A percentile compares a stretch with the other conserved stretches of the same genome.
These are phyloP conservation scores for Ophthalmolycus amberensis DNA, from an alignment of 2,113 vertebrate species.

Conservation along the genomic window DNA sequence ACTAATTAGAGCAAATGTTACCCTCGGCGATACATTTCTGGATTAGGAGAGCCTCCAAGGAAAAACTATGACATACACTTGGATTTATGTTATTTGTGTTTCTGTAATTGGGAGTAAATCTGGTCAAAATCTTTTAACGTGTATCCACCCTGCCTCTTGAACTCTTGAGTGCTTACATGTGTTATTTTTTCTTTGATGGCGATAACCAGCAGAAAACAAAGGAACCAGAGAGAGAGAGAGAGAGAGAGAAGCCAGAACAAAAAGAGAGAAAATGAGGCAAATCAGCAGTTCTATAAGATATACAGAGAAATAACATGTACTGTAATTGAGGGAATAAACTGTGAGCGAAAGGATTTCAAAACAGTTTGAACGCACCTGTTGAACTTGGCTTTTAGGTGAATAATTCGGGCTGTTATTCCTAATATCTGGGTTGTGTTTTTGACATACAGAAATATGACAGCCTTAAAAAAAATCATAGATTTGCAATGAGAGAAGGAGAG, in stretches of 20 bases:
- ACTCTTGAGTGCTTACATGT: slow-evolving; percentile 60
- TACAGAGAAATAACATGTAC: background rate
- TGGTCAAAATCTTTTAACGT: slow-evolving; percentile 56
- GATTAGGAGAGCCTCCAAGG: slow-evolving; percentile 49
- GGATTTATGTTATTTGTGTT: slow-evolving; percentile 71
- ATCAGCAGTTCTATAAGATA: slow-evolving; percentile 11
- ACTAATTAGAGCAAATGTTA: slow-evolving; percentile 59
- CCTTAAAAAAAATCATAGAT: background rate
- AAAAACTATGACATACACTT: slow-evolving; percentile 57
- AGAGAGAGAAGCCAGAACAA: background rate
- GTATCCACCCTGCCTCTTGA: slow-evolving; percentile 52
- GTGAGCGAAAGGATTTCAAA: background rate
- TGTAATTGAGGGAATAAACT: slow-evolving; percentile 9
- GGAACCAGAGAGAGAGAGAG: slow-evolving; percentile 30
- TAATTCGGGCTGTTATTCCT: slow-evolving; percentile 1
- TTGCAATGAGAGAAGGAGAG: background rate
- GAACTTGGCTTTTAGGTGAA: background rate
- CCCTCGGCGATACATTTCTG: slow-evolving; percentile 45
- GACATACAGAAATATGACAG: slow-evolving; percentile 6
- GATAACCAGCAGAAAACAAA: slow-evolving; percentile 56
- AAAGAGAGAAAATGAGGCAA: slow-evolving; percentile 1
- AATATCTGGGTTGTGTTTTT: slow-evolving; percentile 14
- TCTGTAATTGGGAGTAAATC: slow-evolving; percentile 69
- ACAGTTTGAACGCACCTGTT: slow-evolving; percentile 3
- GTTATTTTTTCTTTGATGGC: slow-evolving; percentile 65